Base-by-base conservation (phyloP, 1,140 invertebrate genomes). In the Pogonomyrmex californicus region DNA sequence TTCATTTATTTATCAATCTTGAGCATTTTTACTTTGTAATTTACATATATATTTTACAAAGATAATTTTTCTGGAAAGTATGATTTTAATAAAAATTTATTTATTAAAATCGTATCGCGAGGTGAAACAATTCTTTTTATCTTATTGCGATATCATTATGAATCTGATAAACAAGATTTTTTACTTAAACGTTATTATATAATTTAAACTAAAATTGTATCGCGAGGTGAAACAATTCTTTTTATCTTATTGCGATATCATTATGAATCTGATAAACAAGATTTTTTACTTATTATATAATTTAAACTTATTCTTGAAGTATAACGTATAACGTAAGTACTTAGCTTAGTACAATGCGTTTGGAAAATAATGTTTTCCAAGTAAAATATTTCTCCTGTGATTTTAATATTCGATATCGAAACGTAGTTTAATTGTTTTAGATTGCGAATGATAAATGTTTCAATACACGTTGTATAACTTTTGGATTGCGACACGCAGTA, bases 371-470 rank as follows among this genome's bases (percentile, higher is more conserved):
- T 63, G 14, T 33, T 0, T 30, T 47, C 44, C 36, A 4, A 62
- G 1, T 33, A 36, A 77, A 63, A 77, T 47, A 47, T 47, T 63
- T 47, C 56, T 76, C 23, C 44, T 9, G 73, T 2, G 56, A 33
- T 77, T 60, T 60, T 77, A 41, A 44, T 33, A 30, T 77, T 17
- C 41, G 17, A 9, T 41, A 33, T 76, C 23, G 38, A 60, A 44
- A 76, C 14, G 38, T 9, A 17, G 14, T 41, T 76, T 60, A 41
- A 76, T 76, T 44, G n/a, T 38, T 1, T 44, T 14, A 23, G 23
- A 76, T 44, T 17, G 73, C 23, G n/a, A 60, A 44, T 77, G 41
- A 60, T 60, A 41, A 77, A 77, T 62, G 38, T 77, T 62, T 62
- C 56, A 60, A 60, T 41, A 76, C 6, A 9, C 17, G 73, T 47